Base-by-base conservation (phyloP, 2,113 vertebrate species). In the Cyanocitta stelleri region DNA sequence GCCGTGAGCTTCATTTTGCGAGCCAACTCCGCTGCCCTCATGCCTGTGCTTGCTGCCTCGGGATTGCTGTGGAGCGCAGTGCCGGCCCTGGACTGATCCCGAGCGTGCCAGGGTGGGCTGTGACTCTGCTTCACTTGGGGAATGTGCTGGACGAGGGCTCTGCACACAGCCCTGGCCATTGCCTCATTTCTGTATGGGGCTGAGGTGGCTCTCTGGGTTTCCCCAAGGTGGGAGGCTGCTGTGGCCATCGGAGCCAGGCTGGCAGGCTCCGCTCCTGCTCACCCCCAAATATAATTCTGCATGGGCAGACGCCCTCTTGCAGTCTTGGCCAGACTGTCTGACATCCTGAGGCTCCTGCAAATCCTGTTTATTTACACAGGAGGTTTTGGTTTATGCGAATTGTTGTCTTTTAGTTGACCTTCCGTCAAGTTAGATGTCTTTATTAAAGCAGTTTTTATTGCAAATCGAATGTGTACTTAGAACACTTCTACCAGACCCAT, bases 361-460 rank as follows among this genome's bases (percentile, higher is more conserved):
- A 91, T 96, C 93, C 94, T 96, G 87, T 93, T 94, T 95, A 85
- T 96, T 95, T 96, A 86, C 85, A 46, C 79, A 87, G 76, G 90
- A 95, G 93, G 92, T 86, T 97, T 96, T 95, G 95, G 92, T 86
- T 96, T 95, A 90, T 90, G 95, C 2, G 15, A 85, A 56, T 84
- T 94, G 90, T 71, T 10, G 14, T 92, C 82, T 95, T 90, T 83
- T 93, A 93, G 92, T 74, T 94, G 95, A 96, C 87, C 93, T 95
- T 95, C 93, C 3, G 12, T 95, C 95, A 93, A 93, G 88, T 92
- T 94, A 92, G 88, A 85, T 93, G 86, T 82, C 90, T 96, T 93
- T 95, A 96, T 90, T 96, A 96, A 96, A 94, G 93, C 61, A 54
- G 48, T 61, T 94, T 96, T 97, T 97, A 96, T 96, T 92, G 90